Evolutionary conservation across 2,797 vertebrate species (phyloP).

Genomic region (Lepilemur septentrionalis): DNA sequence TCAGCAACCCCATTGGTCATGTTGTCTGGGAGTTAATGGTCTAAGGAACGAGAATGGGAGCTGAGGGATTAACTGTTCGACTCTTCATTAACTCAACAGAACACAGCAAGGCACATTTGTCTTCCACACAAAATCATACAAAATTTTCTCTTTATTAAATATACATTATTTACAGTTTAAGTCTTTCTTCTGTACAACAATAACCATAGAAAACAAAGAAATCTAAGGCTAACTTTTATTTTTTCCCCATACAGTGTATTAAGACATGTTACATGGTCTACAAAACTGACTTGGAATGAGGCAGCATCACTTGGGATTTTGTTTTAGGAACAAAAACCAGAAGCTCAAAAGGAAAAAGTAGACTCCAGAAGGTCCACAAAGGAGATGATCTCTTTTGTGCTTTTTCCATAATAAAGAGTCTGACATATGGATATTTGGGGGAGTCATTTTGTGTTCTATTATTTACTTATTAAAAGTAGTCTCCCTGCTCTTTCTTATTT

Average conservation of each 20-base stretch:
- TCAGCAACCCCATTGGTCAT: constrained; percentile 30
- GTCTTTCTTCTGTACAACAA: constrained; percentile 90
- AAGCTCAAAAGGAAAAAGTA: constrained; percentile 73
- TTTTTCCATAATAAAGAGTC: constrained; percentile 39
- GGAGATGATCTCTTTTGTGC: constrained; percentile 54
- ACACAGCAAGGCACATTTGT: constrained; percentile 78
- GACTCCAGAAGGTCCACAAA: constrained; percentile 40
- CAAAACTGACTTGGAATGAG: constrained; percentile 84
- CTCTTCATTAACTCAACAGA: constrained; percentile 74
- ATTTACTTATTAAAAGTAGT: neutral
- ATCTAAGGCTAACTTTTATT: constrained; percentile 84
- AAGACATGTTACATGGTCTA: constrained; percentile 85
- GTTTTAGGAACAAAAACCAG: constrained; percentile 78
- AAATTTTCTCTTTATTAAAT: constrained; percentile 94
- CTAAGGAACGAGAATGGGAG: constrained; percentile 49
- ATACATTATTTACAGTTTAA: constrained; percentile 93
- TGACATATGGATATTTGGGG: neutral
- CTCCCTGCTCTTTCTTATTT: neutral
- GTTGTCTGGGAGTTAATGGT: constrained; percentile 47
- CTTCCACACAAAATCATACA: constrained; percentile 91
- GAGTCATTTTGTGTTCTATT: neutral
- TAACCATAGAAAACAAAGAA: constrained; percentile 92
- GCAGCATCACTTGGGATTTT: constrained; percentile 82
- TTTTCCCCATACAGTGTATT: constrained; percentile 80
- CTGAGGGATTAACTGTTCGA: constrained; percentile 52